Conservation (phyloP, 2,113 vertebrate genomes). For the Chloropsis hardwickii region DNA sequence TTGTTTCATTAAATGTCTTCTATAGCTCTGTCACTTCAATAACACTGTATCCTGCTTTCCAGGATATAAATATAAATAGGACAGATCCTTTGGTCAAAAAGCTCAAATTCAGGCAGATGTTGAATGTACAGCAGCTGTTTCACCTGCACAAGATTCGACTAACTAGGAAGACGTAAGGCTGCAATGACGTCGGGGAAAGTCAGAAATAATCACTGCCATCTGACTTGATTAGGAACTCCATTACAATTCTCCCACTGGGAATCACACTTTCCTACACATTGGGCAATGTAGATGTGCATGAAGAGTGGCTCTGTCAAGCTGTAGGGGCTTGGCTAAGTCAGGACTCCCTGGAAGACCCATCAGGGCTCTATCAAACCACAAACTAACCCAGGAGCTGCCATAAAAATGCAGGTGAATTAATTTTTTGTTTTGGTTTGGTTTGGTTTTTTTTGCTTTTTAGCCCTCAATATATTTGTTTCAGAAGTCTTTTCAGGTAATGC, state of each 20-base stretch:
- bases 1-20: not conserved
- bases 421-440: rapidly evolving
- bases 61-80: not conserved
- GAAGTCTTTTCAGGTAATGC: not conserved
- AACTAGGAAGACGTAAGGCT: not conserved
- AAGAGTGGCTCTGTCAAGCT: not conserved
- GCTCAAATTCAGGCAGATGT: not conserved
- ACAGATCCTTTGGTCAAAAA: not conserved
- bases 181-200: not conserved
- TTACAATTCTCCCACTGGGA: not conserved
- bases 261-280: not conserved
- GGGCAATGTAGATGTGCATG: not conserved
- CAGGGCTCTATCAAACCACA: not conserved
- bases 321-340: not conserved
- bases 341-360: not conserved
- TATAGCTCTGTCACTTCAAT: not conserved
- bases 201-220: not conserved
- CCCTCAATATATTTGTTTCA: not conserved
- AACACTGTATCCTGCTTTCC: not conserved
- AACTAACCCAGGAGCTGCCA: not conserved
- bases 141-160: not conserved
- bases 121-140: not conserved
- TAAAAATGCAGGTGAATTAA: not conserved
- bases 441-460: not conserved
- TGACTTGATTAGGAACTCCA: not conserved